Base-by-base conservation (phyloP, 2,113 vertebrate species). In the Saccopteryx bilineata region DNA sequence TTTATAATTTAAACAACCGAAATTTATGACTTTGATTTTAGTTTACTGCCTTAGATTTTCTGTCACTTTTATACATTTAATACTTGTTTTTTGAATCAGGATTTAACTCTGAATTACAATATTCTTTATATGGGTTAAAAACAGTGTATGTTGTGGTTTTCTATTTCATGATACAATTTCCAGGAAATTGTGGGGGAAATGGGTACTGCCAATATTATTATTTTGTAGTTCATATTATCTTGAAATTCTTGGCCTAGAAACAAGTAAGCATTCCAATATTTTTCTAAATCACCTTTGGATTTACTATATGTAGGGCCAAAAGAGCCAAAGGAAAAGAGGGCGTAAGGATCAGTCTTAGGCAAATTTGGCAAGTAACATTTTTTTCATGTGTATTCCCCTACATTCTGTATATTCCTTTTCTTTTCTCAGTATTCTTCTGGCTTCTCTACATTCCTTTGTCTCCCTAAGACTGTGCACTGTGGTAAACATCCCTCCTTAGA, bases 121-220 rank as follows among this genome's bases (percentile, higher is more conserved):
- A 65, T 65, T 39, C 68, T 96, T 93, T 48, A 85, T 31, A 68
- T 85, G 74, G 18, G 76, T 93, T 82, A 94, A 94, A 83, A 95
- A 84, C 61, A 95, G 61, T 93, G 96, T 63, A 86, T 54, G 91
- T 91, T 93, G 89, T 96, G 84, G 81, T 91, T 96, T 97, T 95
- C 39, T 92, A 74, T 82, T 91, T 95, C 82, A 86, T 91, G 82
- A 94, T 83, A 94, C 63, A 94, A 91, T 96, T 97, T 96, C 60
- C 92, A 96, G 91, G 90, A 97, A 97, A 79, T 89, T 63, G 15
- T 94, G 58, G 33, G 15, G 4, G 9, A 39, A 24, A 14, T 89
- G 89, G 19, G 15, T 78, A 93, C 54, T 97, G 82, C 93, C 93
- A 96, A 82, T 21, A 85, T 69, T 63, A 9, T 28, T 8, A 31